Evolutionary conservation across 1,140 invertebrate genomes (phyloP).

Genomic region (Aricia agestis): DNA sequence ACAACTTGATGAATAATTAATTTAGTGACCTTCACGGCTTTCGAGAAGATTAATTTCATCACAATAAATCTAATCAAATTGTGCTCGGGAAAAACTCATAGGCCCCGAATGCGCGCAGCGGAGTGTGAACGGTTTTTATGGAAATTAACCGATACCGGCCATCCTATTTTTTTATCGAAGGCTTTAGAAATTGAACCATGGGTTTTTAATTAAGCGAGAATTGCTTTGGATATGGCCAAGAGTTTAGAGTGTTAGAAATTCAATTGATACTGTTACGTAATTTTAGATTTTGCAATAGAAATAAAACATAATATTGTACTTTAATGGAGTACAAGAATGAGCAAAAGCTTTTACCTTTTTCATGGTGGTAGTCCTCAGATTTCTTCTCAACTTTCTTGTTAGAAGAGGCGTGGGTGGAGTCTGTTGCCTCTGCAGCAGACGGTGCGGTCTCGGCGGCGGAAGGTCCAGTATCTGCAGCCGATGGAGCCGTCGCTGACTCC

Average conservation of each 20-base stretch:
- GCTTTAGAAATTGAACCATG: neutral
- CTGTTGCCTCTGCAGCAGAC: slow-evolving; percentile 28
- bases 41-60: neutral
- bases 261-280: too few relatives aligned
- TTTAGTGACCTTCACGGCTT: slow-evolving; percentile 24
- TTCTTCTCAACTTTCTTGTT: slow-evolving; percentile 45
- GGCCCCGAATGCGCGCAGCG: neutral
- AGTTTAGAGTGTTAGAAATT: too few relatives aligned
- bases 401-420: slow-evolving; percentile 44
- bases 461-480: slow-evolving; percentile 15
- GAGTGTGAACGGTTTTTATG: slow-evolving; percentile 5
- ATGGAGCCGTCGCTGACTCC: slow-evolving; percentile 21
- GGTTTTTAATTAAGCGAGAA: neutral
- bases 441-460: slow-evolving; percentile 27
- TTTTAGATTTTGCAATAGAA: too few relatives aligned
- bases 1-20: slow-evolving; percentile 23
- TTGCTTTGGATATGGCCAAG: too few relatives aligned
- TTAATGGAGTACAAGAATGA: too few relatives aligned
- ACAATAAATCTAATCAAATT: slow-evolving; percentile 9
- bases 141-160: neutral
- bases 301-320: too few relatives aligned
- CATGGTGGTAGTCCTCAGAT: slow-evolving; percentile 37
- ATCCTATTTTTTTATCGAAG: neutral
- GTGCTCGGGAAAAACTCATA: neutral
- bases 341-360: slow-evolving; percentile 41